Evolutionary conservation across 2,888 invertebrate species (phyloP), one percentile per base, ranked within the genome.

Genomic region (Cheilosia pagana): DNA sequence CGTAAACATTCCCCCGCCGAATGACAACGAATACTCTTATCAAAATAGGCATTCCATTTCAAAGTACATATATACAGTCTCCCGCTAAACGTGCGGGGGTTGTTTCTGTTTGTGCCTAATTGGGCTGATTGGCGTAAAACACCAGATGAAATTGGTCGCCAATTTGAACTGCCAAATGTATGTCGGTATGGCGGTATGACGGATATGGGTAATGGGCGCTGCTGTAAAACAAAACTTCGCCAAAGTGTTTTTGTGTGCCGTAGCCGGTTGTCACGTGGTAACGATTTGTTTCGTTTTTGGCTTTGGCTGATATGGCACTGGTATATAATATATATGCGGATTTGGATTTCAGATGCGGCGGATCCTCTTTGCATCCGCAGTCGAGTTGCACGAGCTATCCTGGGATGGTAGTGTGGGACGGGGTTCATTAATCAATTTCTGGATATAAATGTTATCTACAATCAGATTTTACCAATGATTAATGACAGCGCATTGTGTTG

Each of bases 401-500:
- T 3, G 52, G 52, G 28, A 21, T n/a, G 62, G 28, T 57, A 52
- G 60, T 39, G 25, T 60, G 78, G 78, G 62, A 31, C 55, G 81
- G 60, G 65, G 67, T 76, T 76, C 81, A 81, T 79, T 85, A 81
- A 85, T 81, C 81, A 85, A 85, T 85, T 85, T 50, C 48, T 89
- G 90, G 89, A 88, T 90, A 89, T 89, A 89, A 91, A 90, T 89
- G 88, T 89, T 90, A 90, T 89, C 88, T 89, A 88, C 90, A 90
- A 90, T 89, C 89, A 89, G 85, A 85, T 85, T 85, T 85, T 85
- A 81, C 85, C 75, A 85, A 75, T 85, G 85, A 85, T 85, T 85
- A 85, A 85, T 81, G 85, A 81, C 67, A 71, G 65, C 70, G 65
- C 71, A 85, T 81, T 85, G 70, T 85, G 67, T 50, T 76, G 70